Conservation (phyloP, 2,888 invertebrate genomes). For the Icerya purchasi region DNA sequence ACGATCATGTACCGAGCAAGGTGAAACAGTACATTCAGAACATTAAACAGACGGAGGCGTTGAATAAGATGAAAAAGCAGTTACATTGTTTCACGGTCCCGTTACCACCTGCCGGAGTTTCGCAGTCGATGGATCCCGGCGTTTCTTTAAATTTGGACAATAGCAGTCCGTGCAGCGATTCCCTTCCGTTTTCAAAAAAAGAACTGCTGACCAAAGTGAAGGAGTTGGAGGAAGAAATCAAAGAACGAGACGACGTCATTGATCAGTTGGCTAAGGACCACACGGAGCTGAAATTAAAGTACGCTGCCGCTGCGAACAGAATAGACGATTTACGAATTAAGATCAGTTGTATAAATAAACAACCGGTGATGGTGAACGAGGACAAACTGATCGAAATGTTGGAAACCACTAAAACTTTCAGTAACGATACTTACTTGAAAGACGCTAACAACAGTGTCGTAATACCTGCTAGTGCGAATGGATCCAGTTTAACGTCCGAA, state of each 20-base stretch:
- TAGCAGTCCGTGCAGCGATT: not conserved
- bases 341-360: not conserved
- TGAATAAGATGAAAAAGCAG: constrained; percentile 13
- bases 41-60: constrained; percentile 17
- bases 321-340: constrained; percentile 10
- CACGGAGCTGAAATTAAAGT: constrained; percentile 6
- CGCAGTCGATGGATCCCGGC: too few relatives aligned
- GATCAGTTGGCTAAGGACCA: constrained; percentile 10
- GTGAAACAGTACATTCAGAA: constrained; percentile 20
- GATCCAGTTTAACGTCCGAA: not conserved
- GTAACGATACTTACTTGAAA: not conserved
- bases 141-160: too few relatives aligned
- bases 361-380: not conserved
- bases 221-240: constrained; percentile 10
- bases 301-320: constrained; percentile 9
- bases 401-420: not conserved
- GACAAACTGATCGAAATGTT: not conserved
- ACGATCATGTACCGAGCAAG: constrained; percentile 21
- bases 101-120: not conserved
- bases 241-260: constrained; percentile 11
- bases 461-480: not conserved
- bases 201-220: constrained; percentile 9
- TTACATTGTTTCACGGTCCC: not conserved
- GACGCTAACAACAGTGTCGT: not conserved
- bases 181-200: constrained; percentile 7